Evolutionary conservation across 2,888 invertebrate genomes (phyloP).

Genomic region (Bellardia pandia): DNA sequence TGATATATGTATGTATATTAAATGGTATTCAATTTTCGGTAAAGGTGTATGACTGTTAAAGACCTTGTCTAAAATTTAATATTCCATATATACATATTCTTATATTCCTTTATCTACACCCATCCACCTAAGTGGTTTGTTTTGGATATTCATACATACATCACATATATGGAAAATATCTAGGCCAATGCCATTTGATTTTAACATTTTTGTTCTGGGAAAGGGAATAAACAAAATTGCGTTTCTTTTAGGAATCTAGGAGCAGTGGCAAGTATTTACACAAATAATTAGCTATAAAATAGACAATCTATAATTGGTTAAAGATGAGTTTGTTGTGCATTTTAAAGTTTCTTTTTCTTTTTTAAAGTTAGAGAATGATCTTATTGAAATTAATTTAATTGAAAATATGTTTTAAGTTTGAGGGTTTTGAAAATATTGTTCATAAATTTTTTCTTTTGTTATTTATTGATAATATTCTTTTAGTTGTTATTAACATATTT

Average conservation of each 20-base stretch:
- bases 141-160: background rate
- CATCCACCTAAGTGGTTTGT: background rate
- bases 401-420: too few species aligned
- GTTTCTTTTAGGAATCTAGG: constrained; percentile 10
- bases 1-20: background rate
- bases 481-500: too few species aligned
- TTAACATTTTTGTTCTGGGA: constrained; percentile 38
- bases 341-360: too few species aligned
- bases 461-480: too few species aligned
- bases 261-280: constrained; percentile 5
- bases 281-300: constrained; percentile 33
- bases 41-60: constrained; percentile 64
- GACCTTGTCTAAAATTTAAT: constrained; percentile 48
- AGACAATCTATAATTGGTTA: background rate
- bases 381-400: too few species aligned
- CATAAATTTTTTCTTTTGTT: too few species aligned
- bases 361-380: too few species aligned
- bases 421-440: too few species aligned
- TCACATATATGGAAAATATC: constrained; percentile 2
- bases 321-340: too few species aligned
- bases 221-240: constrained; percentile 21
- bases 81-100: background rate
- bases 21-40: constrained; percentile 4
- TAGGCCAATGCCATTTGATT: constrained; percentile 62
- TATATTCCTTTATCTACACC: background rate